Evolutionary conservation across 2,797 vertebrate species (phyloP).

Genomic region (Notolepis coatsorum): DNA sequence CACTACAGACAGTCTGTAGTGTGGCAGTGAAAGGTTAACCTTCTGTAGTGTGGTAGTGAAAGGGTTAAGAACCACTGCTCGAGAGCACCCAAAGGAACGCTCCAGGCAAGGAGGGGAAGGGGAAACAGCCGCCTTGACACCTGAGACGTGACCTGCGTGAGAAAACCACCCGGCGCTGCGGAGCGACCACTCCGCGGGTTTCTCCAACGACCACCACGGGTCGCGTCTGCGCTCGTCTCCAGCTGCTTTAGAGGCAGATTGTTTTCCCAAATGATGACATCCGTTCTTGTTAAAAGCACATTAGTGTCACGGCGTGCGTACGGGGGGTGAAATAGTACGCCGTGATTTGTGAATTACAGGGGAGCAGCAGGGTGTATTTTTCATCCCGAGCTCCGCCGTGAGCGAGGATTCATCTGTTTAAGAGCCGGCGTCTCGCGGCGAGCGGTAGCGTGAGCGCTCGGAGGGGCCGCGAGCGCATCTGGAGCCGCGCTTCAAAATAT

Average conservation of each 20-base stretch:
- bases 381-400: conserved; percentile 10
- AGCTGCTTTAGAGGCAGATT: conserved; percentile 32
- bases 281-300: conserved; percentile 70
- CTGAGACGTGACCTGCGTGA: conserved; percentile 12
- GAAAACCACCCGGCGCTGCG: conserved; percentile 8
- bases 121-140: conserved; percentile 16
- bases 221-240: conserved; percentile 35
- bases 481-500: too few relatives aligned
- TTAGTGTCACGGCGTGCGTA: conserved; percentile 56
- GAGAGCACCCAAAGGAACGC: conserved; percentile 13
- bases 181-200: conserved; percentile 26
- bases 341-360: conserved; percentile 50
- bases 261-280: conserved; percentile 52
- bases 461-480: too few relatives aligned
- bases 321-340: conserved; percentile 43
- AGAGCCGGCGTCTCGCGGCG: too few relatives aligned
- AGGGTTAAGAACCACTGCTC: neutral
- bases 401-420: too few relatives aligned
- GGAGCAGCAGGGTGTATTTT: conserved; percentile 32
- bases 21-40: too few relatives aligned
- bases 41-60: too few relatives aligned
- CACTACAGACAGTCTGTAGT: too few relatives aligned
- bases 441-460: too few relatives aligned
- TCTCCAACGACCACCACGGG: conserved; percentile 34
- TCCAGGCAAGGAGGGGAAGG: conserved; percentile 7